These are phyloP conservation scores for Lasioglossum lativentre DNA, from an alignment of 2,888 invertebrate genomes.

Conservation along the genomic window DNA sequence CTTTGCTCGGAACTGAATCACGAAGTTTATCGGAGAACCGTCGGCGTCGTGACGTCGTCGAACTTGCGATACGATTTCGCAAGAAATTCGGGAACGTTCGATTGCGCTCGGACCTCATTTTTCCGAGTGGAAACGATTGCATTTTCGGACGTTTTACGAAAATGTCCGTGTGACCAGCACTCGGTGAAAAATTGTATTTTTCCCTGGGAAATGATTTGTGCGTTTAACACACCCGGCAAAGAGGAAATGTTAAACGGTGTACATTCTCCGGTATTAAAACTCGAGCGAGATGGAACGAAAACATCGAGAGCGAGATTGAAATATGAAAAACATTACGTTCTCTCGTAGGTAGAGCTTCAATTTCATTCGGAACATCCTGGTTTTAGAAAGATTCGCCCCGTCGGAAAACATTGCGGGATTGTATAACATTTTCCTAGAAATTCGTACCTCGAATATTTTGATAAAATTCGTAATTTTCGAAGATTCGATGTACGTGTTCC, in stretches of 20 bases:
- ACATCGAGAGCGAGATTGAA: not conserved
- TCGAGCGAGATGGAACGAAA: not conserved
- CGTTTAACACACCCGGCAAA: not conserved
- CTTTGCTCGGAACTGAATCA: constrained; percentile 5
- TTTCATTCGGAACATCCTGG: not conserved
- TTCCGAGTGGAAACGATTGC: not conserved
- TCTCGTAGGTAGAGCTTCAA: not conserved
- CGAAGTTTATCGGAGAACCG: not conserved
- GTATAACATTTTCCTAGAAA: not conserved
- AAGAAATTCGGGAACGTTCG: not conserved
- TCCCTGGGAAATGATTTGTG: not conserved
- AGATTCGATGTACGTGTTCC: too few relatives aligned
- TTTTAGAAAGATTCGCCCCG: not conserved
- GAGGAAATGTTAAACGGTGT: not conserved
- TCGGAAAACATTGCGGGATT: not conserved
- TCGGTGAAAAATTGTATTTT: not conserved
- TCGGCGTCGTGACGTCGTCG: too few relatives aligned
- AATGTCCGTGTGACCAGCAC: not conserved
- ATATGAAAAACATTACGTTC: not conserved
- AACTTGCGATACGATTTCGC: not conserved
- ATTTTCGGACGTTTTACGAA: not conserved
- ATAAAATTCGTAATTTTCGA: too few relatives aligned
- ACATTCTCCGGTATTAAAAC: not conserved
- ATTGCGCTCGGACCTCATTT: not conserved
- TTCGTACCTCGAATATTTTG: not conserved